A percentile compares a stretch with the other conserved stretches of the same genome.
Conservation (phyloP, 64 coral and sea anemone species). For the Dendronephthya gigantea region DNA sequence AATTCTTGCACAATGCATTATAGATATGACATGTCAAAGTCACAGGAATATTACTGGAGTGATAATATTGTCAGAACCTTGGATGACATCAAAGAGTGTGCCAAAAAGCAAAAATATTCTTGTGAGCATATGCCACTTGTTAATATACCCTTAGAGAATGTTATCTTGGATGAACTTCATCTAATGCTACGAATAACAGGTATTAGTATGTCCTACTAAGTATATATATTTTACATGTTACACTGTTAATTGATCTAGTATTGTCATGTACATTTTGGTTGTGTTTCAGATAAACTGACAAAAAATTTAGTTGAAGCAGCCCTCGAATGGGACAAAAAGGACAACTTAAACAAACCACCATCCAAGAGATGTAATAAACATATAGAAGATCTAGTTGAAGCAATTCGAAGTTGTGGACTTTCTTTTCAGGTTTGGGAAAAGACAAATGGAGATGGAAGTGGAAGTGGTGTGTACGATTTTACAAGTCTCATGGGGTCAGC, state of each 20-base stretch:
- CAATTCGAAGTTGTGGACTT: slow-evolving; percentile 26
- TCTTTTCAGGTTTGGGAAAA: slow-evolving; percentile 42
- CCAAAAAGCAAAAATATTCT: slow-evolving; percentile 49
- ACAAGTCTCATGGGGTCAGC: no score
- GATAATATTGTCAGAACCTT: no score
- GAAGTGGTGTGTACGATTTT: slow-evolving; percentile 49
- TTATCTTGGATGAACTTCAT: slow-evolving; percentile 52
- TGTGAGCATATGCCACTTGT: slow-evolving; percentile 53
- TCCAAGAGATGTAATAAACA: slow-evolving; percentile 18
- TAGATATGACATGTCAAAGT: slow-evolving; percentile 37
- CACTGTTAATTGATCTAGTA: no score
- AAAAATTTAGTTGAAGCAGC: slow-evolving; percentile 44
- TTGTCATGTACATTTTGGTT: no score
- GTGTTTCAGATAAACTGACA: no score
- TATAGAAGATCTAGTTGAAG: slow-evolving; percentile 11
- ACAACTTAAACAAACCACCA: slow-evolving; percentile 33
- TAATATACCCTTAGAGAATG: slow-evolving; percentile 54
- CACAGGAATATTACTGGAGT: no score
- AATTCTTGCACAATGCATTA: slow-evolving; percentile 40
- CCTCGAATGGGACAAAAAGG: slow-evolving; percentile 34
- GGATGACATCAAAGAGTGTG: slow-evolving; percentile 25
- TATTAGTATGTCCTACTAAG: no score
- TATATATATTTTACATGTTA: no score
- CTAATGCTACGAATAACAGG: slow-evolving; percentile 23
- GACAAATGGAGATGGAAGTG: slow-evolving; percentile 34